Evolutionary conservation across 2,113 vertebrate genomes (phyloP).

Genomic region (Burhinus oedicnemus): DNA sequence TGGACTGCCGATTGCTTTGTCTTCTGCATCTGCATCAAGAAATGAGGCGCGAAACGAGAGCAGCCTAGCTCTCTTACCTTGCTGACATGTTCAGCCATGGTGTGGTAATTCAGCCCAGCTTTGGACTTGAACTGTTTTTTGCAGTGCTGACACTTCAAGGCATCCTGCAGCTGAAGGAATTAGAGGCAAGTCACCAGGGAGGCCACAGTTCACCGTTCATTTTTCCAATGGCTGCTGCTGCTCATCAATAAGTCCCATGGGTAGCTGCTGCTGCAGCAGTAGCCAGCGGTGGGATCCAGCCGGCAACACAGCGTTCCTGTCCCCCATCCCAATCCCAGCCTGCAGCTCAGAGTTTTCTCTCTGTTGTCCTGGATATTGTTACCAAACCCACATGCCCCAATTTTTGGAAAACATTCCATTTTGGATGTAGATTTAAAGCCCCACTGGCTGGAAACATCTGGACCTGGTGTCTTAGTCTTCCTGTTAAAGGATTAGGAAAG

Average conservation of each 20-base stretch:
- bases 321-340: neutral
- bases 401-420: neutral
- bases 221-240: neutral
- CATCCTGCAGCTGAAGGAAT: slow-evolving; percentile 88
- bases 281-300: neutral
- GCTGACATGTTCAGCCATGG: slow-evolving; percentile 92
- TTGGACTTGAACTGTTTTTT: slow-evolving; percentile 98
- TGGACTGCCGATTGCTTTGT: neutral
- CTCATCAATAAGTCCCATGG: neutral
- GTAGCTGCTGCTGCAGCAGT: neutral
- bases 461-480: neutral
- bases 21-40: neutral
- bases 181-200: neutral
- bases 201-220: neutral
- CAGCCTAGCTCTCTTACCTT: slow-evolving; percentile 79
- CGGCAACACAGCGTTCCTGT: neutral
- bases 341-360: neutral
- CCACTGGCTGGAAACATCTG: slow-evolving; percentile 23
- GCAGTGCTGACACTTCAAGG: slow-evolving; percentile 95
- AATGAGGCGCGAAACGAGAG: neutral
- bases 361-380: neutral
- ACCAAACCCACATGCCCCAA: neutral
- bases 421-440: slow-evolving; percentile 11
- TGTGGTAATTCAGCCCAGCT: slow-evolving; percentile 97
- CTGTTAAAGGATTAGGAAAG: neutral